Evolutionary conservation across 2,797 vertebrate species (phyloP).

Genomic region (Oceanodroma leucorhoa): DNA sequence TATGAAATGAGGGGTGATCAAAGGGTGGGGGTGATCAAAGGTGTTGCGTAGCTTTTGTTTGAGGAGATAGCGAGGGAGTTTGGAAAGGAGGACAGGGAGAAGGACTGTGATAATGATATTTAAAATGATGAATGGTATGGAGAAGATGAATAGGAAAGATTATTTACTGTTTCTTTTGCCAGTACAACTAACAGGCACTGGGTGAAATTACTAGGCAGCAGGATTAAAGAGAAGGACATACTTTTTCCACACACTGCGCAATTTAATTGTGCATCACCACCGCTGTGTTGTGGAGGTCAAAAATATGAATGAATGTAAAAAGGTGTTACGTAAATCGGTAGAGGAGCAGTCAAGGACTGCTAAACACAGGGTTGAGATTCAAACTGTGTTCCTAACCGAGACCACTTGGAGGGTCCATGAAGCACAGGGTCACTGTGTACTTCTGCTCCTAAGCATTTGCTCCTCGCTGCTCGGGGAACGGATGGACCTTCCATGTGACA

Average conservation of each 20-base stretch:
- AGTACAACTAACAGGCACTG: too few relatives aligned
- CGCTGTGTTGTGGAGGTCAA: not conserved
- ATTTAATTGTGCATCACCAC: not conserved
- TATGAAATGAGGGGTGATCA: not conserved
- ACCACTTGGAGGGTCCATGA: fast-evolving
- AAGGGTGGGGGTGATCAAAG: not conserved
- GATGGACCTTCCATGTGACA: not conserved
- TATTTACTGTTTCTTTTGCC: not conserved
- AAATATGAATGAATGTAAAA: not conserved
- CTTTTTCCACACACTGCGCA: not conserved
- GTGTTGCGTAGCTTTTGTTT: not conserved
- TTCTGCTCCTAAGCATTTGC: not conserved
- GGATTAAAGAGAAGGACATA: not conserved
- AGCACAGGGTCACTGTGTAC: not conserved
- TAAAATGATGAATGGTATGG: not conserved
- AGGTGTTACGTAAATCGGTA: not conserved
- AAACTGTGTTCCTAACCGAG: not conserved
- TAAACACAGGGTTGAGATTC: not conserved
- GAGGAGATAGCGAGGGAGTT: not conserved
- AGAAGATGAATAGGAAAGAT: not conserved
- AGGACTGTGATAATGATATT: not conserved
- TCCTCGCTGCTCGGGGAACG: fast-evolving
- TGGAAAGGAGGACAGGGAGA: not conserved
- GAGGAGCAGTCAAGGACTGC: not conserved
- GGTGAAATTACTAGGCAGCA: not conserved